Conservation (phyloP, 1,140 invertebrate genomes). For the Oryctes rhinoceros region DNA sequence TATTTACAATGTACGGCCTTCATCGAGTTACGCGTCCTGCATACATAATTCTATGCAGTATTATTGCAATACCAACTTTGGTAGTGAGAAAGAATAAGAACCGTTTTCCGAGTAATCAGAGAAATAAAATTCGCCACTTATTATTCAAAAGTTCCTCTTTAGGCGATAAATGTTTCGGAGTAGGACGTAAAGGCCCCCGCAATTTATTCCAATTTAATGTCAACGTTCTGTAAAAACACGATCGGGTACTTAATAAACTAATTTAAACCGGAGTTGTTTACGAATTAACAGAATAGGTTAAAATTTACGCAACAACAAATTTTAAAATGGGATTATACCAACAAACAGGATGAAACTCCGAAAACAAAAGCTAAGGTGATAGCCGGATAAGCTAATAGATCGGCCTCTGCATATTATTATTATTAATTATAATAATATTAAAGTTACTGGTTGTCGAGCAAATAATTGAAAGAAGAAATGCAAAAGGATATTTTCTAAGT, state of each 20-base stretch:
- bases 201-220: slow-evolving; percentile 27
- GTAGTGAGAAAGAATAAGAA: not conserved
- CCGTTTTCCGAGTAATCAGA: not conserved
- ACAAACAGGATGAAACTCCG: no score
- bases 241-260: not conserved
- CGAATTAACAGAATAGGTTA: no score
- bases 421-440: no score
- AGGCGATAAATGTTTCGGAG: slow-evolving; percentile 1
- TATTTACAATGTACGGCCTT: not conserved
- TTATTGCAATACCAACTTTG: not conserved
- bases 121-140: not conserved
- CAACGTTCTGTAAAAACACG: slow-evolving; percentile 3
- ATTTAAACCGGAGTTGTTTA: no score
- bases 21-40: not conserved
- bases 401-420: no score
- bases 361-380: no score
- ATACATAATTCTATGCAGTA: not conserved
- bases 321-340: no score
- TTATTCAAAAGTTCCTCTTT: slow-evolving; percentile 18
- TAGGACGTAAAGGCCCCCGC: not conserved
- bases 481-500: no score
- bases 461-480: no score
- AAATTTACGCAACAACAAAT: no score
- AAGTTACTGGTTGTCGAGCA: no score
- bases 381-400: no score